Evolutionary conservation across 1,140 invertebrate species (phyloP).

Genomic region (Hermatobates lingyangjiaoensis): DNA sequence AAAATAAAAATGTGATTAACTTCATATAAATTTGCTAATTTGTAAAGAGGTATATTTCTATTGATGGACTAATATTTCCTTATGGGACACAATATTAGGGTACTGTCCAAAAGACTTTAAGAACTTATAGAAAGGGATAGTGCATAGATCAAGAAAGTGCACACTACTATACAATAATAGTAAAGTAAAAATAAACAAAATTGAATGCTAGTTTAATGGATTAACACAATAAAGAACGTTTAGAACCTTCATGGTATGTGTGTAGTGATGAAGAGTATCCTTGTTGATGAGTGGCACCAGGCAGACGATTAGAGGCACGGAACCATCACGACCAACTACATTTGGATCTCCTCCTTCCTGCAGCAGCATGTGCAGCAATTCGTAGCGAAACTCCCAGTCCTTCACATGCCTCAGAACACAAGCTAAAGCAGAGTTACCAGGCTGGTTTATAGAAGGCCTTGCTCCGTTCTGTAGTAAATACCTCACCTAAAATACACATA

Average conservation of each 20-base stretch:
- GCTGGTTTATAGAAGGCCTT: conserved; percentile 43
- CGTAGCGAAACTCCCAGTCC: conserved; percentile 59
- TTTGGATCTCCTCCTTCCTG: conserved; percentile 46
- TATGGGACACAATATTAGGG: too few species aligned
- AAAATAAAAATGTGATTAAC: too few species aligned
- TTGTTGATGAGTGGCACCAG: conserved; percentile 54
- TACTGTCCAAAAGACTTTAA: too few species aligned
- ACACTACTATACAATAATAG: too few species aligned
- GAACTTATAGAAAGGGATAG: too few species aligned
- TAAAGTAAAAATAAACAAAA: too few species aligned
- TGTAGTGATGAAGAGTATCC: conserved; percentile 50
- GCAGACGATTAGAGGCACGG: conserved; percentile 51
- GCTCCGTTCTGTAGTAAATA: conserved; percentile 43
- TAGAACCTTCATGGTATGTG: conserved; percentile 48
- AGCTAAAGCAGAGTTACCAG: conserved; percentile 47
- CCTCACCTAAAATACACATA: conserved; percentile 17
- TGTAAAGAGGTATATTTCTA: too few species aligned
- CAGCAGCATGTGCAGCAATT: conserved; percentile 47
- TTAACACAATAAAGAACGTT: neutral
- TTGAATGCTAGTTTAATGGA: too few species aligned
- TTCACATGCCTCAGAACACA: conserved; percentile 48
- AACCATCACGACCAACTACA: conserved; percentile 46
- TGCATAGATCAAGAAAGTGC: too few species aligned
- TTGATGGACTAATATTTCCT: too few species aligned
- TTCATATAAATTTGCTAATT: too few species aligned